Base-by-base conservation (phyloP, 2,888 invertebrate genomes). In the Mylabris sibirica region DNA sequence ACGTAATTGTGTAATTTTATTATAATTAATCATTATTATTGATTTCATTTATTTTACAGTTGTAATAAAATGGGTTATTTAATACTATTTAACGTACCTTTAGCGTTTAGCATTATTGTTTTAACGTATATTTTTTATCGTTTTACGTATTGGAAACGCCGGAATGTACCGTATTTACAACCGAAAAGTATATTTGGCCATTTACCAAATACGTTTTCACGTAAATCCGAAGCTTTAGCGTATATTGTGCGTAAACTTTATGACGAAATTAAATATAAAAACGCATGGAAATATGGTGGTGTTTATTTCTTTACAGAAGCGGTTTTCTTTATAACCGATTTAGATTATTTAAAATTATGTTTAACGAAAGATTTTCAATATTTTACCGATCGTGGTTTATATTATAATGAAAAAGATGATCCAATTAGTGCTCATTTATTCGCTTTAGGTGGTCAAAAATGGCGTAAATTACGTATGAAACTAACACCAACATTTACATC, bases 401-500 rank as follows among this genome's bases (percentile, higher is more conserved):
- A 77, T 61, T 63, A 71, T 41, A 76, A 75, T 65, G 72, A 78
- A 59, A 66, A 75, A 20, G 67, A 68, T 8, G 79, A 79, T 60
- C 78, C 79, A 1, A 57, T 81, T 4, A 74, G 75, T n/a, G 76
- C 74, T 0, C 75, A 77, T 63, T 66, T 83, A n/a, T 73, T 80
- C 44, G 65, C 74, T 9, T 68, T 81, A 41, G 70, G 73, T 3
- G 83, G 81, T 1, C 64, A 73, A 2, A 77, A 80, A 35, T 86
- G 67, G 78, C 78, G 65, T 74, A 74, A 41, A 14, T 41, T 87
- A 12, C 81, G 88, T 38, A 75, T 82, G 0, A 86, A 87, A 67
- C 80, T 88, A 24, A 85, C 87, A 2, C 30, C 30, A 2, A 30
- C 30, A 3, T 30, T 30, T 30, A 30, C 30, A 30, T 30, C 30